phyloP scores from a whole-genome alignment of 2,113 vertebrate genomes.

The Urocitellus parryii region DNA sequence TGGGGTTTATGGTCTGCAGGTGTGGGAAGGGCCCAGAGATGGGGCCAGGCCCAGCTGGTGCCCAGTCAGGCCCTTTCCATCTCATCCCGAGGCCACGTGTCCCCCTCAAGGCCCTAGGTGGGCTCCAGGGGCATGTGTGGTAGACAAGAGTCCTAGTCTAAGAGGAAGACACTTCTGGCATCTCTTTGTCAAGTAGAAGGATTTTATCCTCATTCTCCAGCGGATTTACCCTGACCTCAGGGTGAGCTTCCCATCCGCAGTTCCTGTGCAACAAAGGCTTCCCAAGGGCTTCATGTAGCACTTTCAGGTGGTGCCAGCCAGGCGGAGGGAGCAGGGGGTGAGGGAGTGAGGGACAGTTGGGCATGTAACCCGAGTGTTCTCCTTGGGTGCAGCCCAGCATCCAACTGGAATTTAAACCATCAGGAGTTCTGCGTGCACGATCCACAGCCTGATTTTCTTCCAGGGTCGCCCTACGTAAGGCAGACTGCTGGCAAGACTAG shows the following conservation, averaged over 20 bases:
- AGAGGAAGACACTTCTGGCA: background rate
- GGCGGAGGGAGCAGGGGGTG: background rate
- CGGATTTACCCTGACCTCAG: background rate
- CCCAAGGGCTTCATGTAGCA: background rate
- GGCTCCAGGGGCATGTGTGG: too few species aligned
- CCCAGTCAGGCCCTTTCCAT: background rate
- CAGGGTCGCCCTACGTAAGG: background rate
- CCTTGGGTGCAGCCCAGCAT: background rate
- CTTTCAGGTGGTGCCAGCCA: background rate
- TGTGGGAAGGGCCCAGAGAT: background rate
- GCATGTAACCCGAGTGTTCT: background rate
- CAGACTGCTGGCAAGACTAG: background rate
- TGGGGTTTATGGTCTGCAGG: rapidly evolving
- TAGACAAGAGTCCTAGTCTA: background rate
- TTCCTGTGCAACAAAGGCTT: background rate
- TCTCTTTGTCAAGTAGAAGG: background rate
- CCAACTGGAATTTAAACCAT: background rate
- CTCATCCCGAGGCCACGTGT: rapidly evolving
- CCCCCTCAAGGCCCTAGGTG: too few species aligned
- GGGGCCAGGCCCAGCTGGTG: background rate
- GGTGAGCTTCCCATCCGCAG: background rate
- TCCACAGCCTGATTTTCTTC: background rate
- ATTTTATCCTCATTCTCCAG: background rate
- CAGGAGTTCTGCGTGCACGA: background rate
- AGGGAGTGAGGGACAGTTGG: background rate